Evolutionary conservation across 37 sponge, comb jelly and placozoan genomes (phyloP), one percentile per base, ranked within the genome.

Genomic region (Amphimedon queenslandica): DNA sequence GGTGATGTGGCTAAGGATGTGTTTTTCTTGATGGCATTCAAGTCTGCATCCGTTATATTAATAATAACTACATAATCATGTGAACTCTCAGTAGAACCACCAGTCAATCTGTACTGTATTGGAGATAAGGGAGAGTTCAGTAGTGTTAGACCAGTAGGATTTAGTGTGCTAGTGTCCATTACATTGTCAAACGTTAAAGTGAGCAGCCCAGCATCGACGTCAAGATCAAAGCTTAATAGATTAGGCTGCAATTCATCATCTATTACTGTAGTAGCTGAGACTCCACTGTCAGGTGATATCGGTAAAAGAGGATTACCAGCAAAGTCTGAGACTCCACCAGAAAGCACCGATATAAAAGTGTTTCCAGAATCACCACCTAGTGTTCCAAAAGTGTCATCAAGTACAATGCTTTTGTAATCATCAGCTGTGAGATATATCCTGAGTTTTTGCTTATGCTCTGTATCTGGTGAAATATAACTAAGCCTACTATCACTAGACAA

Each of bases 11-110:
- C 91, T 30, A 94, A 37, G 23, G 67, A 73, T 57, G 75, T 80
- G 37, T 79, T 29, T n/a, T 72, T 51, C 70, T 94, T 94, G 37
- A 94, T 87, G 43, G 76, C 88, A 71, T 94, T 94, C 67, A 94
- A 38, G 51, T 94, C 95, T n/a, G 60, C 55, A 16, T 16, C 55
- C 23, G 81, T 75, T 0, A 94, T n/a, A 27, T 81, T 53, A 6
- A 90, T 40, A 32, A 74, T 58, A 23, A 94, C 78, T 40, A 40
- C 67, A 39, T 84, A 92, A 31, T 73, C 89, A 64, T 78, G 38
- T 63, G 21, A 27, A 66, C 82, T 78, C 35, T 36, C 74, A 20
- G 73, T 75, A 36, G 29, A 13, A 0, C 85, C 93, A 35, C 82
- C 80, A 1, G 81, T 84, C 40, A 93, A 70, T 0, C 57, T 61